phyloP scores from a whole-genome alignment of 2,113 vertebrate species.

The Pelvicachromis taeniatus region DNA sequence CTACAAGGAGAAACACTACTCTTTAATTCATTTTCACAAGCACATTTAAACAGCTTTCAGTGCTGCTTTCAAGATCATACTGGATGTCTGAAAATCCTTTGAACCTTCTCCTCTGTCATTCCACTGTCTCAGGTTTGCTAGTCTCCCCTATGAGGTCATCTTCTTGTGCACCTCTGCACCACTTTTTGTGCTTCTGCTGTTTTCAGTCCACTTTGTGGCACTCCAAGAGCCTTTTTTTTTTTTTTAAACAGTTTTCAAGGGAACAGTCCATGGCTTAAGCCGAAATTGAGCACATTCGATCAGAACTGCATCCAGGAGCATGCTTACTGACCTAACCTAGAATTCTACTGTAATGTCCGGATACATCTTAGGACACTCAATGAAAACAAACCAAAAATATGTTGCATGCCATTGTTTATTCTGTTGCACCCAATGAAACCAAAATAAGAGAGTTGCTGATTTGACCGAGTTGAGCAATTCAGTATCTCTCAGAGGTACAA shows the following conservation, averaged over 20 bases:
- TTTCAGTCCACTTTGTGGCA: not conserved
- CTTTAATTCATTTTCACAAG: not conserved
- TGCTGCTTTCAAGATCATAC: not conserved
- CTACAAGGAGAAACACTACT: not conserved
- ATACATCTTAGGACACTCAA: not conserved
- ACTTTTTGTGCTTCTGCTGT: not conserved
- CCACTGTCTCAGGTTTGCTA: not conserved
- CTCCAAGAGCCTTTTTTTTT: not conserved
- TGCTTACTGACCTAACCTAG: not conserved
- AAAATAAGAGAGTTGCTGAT: not conserved
- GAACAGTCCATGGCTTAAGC: not conserved
- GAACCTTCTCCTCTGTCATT: conserved; percentile 4
- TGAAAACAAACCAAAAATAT: not conserved
- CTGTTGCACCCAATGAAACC: not conserved
- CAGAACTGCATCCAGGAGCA: not conserved
- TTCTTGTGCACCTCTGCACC: not conserved
- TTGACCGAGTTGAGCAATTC: not conserved
- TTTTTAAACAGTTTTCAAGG: not conserved
- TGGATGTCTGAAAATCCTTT: not conserved
- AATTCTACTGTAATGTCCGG: not conserved
- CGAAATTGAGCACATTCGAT: not conserved
- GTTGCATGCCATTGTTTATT: not conserved
- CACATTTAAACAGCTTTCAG: not conserved
- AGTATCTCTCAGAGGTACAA: too few species aligned
- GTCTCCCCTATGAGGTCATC: not conserved